Conservation (phyloP, 2,113 vertebrate species). For the Herpetotheres cachinnans region DNA sequence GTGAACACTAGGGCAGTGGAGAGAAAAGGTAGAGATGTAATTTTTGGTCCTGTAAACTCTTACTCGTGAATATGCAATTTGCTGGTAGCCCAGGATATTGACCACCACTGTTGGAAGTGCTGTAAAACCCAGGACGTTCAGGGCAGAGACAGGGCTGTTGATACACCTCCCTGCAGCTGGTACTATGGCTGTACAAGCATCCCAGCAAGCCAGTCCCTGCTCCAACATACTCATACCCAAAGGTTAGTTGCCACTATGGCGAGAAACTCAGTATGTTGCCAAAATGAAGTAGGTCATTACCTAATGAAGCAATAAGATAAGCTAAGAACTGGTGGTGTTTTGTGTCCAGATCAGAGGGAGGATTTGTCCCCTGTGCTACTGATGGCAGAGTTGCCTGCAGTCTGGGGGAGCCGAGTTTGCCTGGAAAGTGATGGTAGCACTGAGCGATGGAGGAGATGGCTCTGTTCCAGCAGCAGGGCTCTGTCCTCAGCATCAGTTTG, state of each 20-base stretch:
- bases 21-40: neutral
- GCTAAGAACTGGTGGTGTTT: neutral
- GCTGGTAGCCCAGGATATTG: neutral
- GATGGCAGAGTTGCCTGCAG: neutral
- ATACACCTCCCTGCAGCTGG: neutral
- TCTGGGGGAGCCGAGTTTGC: neutral
- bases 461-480: conserved; percentile 29
- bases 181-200: neutral
- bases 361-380: neutral
- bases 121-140: neutral
- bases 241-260: neutral
- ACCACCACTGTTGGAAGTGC: neutral
- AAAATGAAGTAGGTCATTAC: neutral
- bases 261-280: neutral
- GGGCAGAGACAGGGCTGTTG: neutral
- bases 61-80: neutral
- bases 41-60: neutral
- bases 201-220: neutral
- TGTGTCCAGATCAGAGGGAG: neutral
- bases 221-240: neutral
- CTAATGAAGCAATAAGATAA: neutral
- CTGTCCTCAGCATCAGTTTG: conserved; percentile 46
- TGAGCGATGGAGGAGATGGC: neutral
- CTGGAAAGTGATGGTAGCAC: neutral
- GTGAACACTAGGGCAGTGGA: neutral